Percentiles rank a stretch among this genome's conserved stretches.
These are phyloP conservation scores for Sebastes nivosus DNA, from an alignment of 2,797 vertebrate species.

Conservation along the genomic window DNA sequence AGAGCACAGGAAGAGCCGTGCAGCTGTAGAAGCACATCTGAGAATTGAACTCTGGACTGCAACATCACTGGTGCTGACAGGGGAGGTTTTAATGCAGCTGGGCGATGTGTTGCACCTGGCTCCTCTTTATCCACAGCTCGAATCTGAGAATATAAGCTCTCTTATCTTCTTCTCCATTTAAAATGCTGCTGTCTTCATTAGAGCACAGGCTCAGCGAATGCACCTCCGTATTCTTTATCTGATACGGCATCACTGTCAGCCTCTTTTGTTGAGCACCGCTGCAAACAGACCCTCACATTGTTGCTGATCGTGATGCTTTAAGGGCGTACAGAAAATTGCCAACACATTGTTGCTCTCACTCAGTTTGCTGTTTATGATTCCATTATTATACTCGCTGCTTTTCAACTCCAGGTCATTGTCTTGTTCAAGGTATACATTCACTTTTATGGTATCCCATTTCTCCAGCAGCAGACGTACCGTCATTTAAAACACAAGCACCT, in stretches of 20 bases:
- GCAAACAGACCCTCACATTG: slow-evolving; percentile 5
- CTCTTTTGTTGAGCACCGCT: slow-evolving; percentile 1
- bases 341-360: background rate
- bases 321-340: background rate
- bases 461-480: background rate
- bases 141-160: slow-evolving; percentile 4
- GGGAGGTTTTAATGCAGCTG: background rate
- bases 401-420: slow-evolving; percentile 12
- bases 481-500: slow-evolving; percentile 20
- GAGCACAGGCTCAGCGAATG: slow-evolving; percentile 12
- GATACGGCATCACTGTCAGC: background rate
- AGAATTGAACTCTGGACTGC: slow-evolving; percentile 25
- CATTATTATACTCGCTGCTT: background rate
- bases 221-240: slow-evolving; percentile 9
- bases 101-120: background rate
- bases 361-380: slow-evolving; percentile 1
- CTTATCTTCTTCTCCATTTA: slow-evolving; percentile 4
- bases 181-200: slow-evolving; percentile 1
- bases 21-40: slow-evolving; percentile 10
- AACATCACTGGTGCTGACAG: slow-evolving; percentile 12
- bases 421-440: slow-evolving; percentile 16
- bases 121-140: background rate
- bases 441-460: background rate
- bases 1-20: slow-evolving; percentile 24
- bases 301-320: background rate